Base-by-base conservation (phyloP, 2,888 invertebrate genomes). In the Ophioninae sp. region DNA sequence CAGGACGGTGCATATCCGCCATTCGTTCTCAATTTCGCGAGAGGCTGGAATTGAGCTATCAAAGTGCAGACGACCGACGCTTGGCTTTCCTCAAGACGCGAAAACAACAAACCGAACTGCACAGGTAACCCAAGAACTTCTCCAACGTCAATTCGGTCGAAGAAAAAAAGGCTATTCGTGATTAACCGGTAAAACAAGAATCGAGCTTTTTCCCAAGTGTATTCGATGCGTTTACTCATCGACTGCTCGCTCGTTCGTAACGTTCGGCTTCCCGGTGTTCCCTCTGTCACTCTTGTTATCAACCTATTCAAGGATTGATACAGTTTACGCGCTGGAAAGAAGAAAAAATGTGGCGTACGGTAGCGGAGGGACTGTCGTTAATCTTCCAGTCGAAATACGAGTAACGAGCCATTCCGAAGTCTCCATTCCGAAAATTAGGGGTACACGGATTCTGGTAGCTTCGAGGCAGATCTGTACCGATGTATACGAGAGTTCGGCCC, bases 351-450 rank as follows among this genome's bases (percentile, higher is more conserved):
- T 74, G 56, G 41, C 8, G 41, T n/a, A 59, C 23, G n/a, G 44
- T 20, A 61, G 20, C 13, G 50, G 41, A 70, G 44, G 6, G 44
- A 50, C n/a, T 13, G 50, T 44, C 20, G 61, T 64, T 57, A 44
- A 65, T 41, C 44, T 50, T n/a, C 37, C 20, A 65, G n/a, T 41
- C 13, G 50, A 86, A 83, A 83, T 74, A 79, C 44, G 75, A 81
- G 79, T 68, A 62, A 65, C 62, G 68, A 79, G 74, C 79, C 67
- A 82, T 86, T 85, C 77, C 75, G 72, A 39, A 65, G 64, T n/a
- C 76, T 82, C 82, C 81, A 84, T 85, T 84, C 67, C 62, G 75
- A 61, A 85, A 81, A 85, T 85, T 82, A 85, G 65, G 79, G 77
- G 23, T 50, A 39, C 56, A 57, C 65, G 62, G 30, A 70, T 62